These are phyloP conservation scores for Pseudorhombus dupliciocellatus DNA, from an alignment of 2,113 vertebrate genomes.

Conservation along the genomic window DNA sequence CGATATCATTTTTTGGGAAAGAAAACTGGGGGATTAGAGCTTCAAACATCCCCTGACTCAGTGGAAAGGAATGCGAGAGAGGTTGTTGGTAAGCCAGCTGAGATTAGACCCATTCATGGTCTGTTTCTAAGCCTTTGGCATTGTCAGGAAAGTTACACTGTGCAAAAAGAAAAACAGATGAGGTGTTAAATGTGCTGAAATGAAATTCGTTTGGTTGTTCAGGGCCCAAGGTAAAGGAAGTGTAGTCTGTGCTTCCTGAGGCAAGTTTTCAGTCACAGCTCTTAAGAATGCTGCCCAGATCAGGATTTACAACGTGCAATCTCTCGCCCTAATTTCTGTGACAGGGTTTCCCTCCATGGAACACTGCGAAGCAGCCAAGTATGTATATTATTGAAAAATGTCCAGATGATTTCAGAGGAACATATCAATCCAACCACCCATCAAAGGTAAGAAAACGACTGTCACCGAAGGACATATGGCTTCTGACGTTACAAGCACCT, in stretches of 20 bases:
- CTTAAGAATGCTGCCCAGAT: constrained; percentile 39
- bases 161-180: constrained; percentile 52
- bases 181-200: constrained; percentile 39
- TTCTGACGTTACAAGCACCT: constrained; percentile 29
- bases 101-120: constrained; percentile 44
- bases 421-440: constrained; percentile 1
- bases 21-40: constrained; percentile 38
- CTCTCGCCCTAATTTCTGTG: constrained; percentile 29
- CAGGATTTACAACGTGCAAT: constrained; percentile 70
- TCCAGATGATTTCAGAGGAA: constrained; percentile 1
- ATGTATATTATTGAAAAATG: neutral
- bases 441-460: neutral
- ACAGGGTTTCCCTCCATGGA: constrained; percentile 34
- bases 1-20: constrained; percentile 29
- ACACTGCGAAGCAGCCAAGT: constrained; percentile 21
- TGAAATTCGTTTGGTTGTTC: constrained; percentile 45
- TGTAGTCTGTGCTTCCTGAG: constrained; percentile 45
- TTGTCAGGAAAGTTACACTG: neutral
- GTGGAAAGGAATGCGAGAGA: constrained; percentile 47
- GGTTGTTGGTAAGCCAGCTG: constrained; percentile 28
- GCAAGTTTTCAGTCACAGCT: constrained; percentile 51
- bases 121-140: constrained; percentile 35
- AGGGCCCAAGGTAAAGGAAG: constrained; percentile 31
- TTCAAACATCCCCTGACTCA: constrained; percentile 49
- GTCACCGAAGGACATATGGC: neutral